Evolutionary conservation across 2,113 vertebrate species (phyloP), one percentile per base, ranked within the genome.

Genomic region (Australoheros scitulus): DNA sequence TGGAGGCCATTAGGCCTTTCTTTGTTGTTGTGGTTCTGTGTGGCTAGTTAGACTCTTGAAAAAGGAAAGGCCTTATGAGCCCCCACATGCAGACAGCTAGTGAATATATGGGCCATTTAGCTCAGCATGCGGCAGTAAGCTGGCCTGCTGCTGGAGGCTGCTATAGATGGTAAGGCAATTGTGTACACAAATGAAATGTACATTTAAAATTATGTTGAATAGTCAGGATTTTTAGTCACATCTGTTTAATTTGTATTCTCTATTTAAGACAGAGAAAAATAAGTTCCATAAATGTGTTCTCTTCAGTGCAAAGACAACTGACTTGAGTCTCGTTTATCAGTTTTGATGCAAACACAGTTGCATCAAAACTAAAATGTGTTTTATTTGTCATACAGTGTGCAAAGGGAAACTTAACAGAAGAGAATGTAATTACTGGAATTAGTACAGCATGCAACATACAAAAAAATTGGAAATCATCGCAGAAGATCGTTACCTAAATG

Each of bases 1-100:
- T 93, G 94, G 93, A 94, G 92, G 94, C 93, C 93, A 95, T 96
- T 95, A 94, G 92, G 90, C 77, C 78, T 70, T 60, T 88, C 90
- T 95, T 95, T 96, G 94, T 95, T 94, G 92, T 84, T 75, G 87
- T 88, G 92, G 90, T 89, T 93, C 91, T 86, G 91, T 94, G 93
- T 93, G 92, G 89, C 85, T 81, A 86, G 88, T 89, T 81, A 87
- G 89, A 74, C 85, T 93, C 88, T 92, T 87, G 83, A 92, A 89
- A 90, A 90, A 91, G 89, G 91, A 89, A 93, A 92, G 84, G 91
- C 89, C 91, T 91, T 90, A 91, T 93, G 91, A 92, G 91, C 87
- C 88, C 88, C 91, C 91, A 87, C 90, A 89, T 90, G 91, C 82
- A 87, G 89, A 85, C 76, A 57, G 47, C 52, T 59, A 36, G 77